These are phyloP conservation scores for honey bee (Apis mellifera) DNA, from an alignment of 1,140 invertebrate species.

Conservation along the genomic window DNA sequence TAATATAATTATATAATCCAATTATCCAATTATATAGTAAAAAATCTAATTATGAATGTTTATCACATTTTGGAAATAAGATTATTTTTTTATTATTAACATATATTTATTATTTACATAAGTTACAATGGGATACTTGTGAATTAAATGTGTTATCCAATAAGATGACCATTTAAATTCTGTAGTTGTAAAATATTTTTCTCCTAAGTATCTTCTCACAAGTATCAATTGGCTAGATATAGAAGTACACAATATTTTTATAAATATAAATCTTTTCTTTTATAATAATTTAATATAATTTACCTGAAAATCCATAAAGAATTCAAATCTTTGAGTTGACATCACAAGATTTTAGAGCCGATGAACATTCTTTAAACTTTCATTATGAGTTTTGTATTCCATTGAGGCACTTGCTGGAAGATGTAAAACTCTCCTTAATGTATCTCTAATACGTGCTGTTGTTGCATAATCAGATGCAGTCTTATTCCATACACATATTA, in stretches of 20 bases:
- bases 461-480: conserved; percentile 94
- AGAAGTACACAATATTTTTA: conserved; percentile 16
- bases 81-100: conserved; percentile 55
- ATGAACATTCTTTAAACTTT: conserved; percentile 87
- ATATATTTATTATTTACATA: conserved; percentile 68
- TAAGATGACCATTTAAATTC: conserved; percentile 47
- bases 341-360: conserved; percentile 47
- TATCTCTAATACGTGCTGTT: conserved; percentile 96
- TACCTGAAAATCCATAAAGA: conserved; percentile 44
- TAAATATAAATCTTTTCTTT: not conserved
- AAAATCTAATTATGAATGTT: conserved; percentile 15
- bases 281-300: not conserved
- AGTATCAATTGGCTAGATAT: conserved; percentile 45
- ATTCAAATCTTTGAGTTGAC: conserved; percentile 1
- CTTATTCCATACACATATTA: conserved; percentile 98
- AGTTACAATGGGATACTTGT: conserved; percentile 64
- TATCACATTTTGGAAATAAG: conserved; percentile 45
- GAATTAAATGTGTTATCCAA: conserved; percentile 52
- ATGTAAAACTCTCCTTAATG: conserved; percentile 95
- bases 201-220: conserved; percentile 38
- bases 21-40: not conserved
- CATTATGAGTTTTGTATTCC: conserved; percentile 98
- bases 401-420: conserved; percentile 95
- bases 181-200: conserved; percentile 47
- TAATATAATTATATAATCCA: not conserved